Base-by-base conservation (phyloP, 1,140 invertebrate species). In the Hyposmocoma kahamanoa region DNA sequence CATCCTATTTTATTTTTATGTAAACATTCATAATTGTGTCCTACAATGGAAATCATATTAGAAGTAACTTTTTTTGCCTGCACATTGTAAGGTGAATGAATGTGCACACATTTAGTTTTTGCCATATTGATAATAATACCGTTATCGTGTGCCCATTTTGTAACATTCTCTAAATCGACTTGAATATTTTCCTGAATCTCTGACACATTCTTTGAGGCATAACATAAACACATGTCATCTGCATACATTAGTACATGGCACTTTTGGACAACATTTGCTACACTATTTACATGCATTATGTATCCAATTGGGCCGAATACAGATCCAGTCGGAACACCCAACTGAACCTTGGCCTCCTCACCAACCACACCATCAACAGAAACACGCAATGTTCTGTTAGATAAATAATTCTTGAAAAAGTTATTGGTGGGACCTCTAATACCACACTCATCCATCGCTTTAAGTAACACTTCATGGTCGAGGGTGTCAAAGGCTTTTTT, bases 261-360 rank as follows among this genome's bases (percentile, higher is more conserved):
- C 13, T 43, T 43, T 26, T 43, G 17, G 4, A 43, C 28, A 8
- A 43, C 24, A 28, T 43, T 43, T 24, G 22, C 28, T 34, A 59
- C 26, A 19, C 57, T 49, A 21, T 52, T 59, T 6, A 55, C 57
- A 34, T 59, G 51, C 48, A 59, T 52, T 11, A 45, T 46, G 34
- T 54, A 55, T 0, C 52, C 51, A 0, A 50, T 24, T 8, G 51
- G 44, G 3, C 47, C 51, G 18, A 39, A 59, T 21, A 54, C 56
- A 0, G 48, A 59, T 0, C 48, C 52, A 10, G 44, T 51, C 11
- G 57, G 52, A n/a, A 59, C 52, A 4, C 56, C 56, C 13, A 26
- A 22, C 1, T 5, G 18, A 3, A 52, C 34, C 8, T 17, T 5
- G 15, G 13, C 41, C 15, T 51, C 32, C 1, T 41, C 49, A 6